phyloP scores from a whole-genome alignment of 2,113 vertebrate species.

The Anseranas semipalmata region DNA sequence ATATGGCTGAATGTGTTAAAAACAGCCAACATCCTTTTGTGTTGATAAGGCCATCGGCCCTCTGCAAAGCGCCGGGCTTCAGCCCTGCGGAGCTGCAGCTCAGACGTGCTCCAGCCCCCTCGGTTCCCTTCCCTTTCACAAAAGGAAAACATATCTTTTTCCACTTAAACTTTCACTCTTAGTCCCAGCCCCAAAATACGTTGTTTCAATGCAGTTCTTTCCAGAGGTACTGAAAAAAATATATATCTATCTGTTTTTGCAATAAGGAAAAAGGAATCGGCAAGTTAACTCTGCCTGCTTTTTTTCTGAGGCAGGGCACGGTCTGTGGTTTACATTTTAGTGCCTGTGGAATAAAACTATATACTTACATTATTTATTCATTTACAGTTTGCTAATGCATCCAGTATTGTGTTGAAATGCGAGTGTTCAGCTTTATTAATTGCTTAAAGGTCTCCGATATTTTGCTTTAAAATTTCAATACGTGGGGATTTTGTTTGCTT shows the following conservation, averaged over 20 bases:
- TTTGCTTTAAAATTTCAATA: background rate
- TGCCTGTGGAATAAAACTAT: background rate
- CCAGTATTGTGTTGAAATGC: background rate
- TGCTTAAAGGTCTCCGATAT: background rate
- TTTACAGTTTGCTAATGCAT: background rate
- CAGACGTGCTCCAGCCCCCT: background rate
- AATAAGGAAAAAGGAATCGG: background rate
- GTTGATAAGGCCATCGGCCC: constrained; percentile 13
- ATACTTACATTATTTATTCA: background rate
- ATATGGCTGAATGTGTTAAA: constrained; percentile 16
- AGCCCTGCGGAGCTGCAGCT: background rate
- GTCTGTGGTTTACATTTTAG: background rate
- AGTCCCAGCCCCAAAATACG: background rate
- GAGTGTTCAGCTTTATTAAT: background rate
- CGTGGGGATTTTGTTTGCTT: background rate
- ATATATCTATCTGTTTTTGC: background rate
- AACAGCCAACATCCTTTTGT: background rate
- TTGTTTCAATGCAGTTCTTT: background rate
- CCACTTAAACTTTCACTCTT: background rate
- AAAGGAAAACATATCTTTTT: background rate
- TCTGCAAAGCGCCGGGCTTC: background rate
- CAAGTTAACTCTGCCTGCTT: background rate
- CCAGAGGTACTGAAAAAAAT: background rate
- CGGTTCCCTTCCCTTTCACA: background rate
- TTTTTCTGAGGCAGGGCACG: background rate